phyloP scores from a whole-genome alignment of 1,140 invertebrate genomes.

The Radopholus similis region DNA sequence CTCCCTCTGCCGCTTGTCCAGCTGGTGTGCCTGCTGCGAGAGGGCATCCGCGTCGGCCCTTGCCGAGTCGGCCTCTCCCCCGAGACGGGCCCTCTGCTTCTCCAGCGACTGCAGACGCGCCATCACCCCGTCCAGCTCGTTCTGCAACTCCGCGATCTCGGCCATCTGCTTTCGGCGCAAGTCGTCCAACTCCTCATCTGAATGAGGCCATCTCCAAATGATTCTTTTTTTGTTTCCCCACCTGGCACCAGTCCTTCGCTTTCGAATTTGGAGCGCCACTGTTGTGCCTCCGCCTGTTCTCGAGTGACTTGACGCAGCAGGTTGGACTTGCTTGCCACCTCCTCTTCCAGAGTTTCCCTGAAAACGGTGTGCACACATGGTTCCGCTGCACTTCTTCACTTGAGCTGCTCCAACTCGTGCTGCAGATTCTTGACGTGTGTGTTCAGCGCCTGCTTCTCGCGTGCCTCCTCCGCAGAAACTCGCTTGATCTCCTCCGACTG shows the following conservation, averaged over 20 bases:
- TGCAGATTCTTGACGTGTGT: constrained; percentile 74
- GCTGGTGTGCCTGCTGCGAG: constrained; percentile 62
- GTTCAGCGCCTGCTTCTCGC: constrained; percentile 63
- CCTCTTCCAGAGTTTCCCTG: constrained; percentile 89
- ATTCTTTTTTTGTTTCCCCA: constrained; percentile 66
- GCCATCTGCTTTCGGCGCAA: constrained; percentile 90
- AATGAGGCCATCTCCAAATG: constrained; percentile 68
- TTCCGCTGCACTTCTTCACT: constrained; percentile 65
- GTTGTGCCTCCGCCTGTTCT: constrained; percentile 84
- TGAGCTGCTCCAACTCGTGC: constrained; percentile 91
- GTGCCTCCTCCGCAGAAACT: constrained; percentile 84
- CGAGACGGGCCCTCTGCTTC: constrained; percentile 91
- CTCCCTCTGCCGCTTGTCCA: constrained; percentile 99
- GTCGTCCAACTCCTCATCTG: constrained; percentile 91
- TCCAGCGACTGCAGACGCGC: constrained; percentile 91
- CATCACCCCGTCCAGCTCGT: constrained; percentile 95
- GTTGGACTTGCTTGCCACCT: constrained; percentile 70
- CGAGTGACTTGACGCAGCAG: constrained; percentile 90
- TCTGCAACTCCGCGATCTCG: constrained; percentile 92
- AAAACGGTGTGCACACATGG: constrained; percentile 59
- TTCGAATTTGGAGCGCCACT: constrained; percentile 94
- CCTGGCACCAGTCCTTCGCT: constrained; percentile 69
- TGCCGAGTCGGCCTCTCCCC: constrained; percentile 94
- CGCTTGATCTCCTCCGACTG: constrained; percentile 96
- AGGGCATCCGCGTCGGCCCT: constrained; percentile 72